These are phyloP conservation scores for Nothocercus nigrocapillus DNA, from an alignment of 2,113 vertebrate genomes.

Conservation along the genomic window DNA sequence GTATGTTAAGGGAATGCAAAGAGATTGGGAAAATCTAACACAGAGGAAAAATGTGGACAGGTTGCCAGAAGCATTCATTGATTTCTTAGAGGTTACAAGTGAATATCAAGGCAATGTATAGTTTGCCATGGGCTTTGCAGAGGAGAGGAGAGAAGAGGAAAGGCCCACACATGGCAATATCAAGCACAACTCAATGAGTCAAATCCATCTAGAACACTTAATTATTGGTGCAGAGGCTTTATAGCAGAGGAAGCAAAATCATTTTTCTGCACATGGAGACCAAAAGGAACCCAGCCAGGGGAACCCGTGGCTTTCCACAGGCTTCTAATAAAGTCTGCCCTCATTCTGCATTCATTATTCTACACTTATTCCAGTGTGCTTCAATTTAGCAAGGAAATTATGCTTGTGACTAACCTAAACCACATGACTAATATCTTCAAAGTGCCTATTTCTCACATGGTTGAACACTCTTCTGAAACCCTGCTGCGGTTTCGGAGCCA, in stretches of 20 bases:
- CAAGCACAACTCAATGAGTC: neutral
- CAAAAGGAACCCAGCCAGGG: neutral
- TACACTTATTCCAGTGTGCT: neutral
- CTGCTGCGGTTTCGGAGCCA: fast-evolving
- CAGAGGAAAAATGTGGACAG: neutral
- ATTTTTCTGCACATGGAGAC: neutral
- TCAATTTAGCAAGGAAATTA: neutral
- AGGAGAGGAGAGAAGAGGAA: neutral
- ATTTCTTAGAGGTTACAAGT: neutral
- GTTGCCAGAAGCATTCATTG: neutral
- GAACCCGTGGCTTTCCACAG: fast-evolving
- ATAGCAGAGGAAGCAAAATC: neutral
- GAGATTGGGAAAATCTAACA: neutral
- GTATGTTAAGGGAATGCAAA: neutral
- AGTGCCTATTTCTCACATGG: fast-evolving
- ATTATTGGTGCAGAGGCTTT: neutral
- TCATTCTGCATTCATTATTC: neutral
- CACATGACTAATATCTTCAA: neutral
- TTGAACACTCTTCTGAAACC: neutral
- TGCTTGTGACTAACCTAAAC: neutral
- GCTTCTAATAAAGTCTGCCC: neutral
- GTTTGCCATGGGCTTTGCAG: neutral
- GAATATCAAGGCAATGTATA: neutral
- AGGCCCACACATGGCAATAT: neutral
- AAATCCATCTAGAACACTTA: neutral